These are phyloP conservation scores for Ariopsis seemanni DNA, from an alignment of 2,113 vertebrate species.

Conservation along the genomic window DNA sequence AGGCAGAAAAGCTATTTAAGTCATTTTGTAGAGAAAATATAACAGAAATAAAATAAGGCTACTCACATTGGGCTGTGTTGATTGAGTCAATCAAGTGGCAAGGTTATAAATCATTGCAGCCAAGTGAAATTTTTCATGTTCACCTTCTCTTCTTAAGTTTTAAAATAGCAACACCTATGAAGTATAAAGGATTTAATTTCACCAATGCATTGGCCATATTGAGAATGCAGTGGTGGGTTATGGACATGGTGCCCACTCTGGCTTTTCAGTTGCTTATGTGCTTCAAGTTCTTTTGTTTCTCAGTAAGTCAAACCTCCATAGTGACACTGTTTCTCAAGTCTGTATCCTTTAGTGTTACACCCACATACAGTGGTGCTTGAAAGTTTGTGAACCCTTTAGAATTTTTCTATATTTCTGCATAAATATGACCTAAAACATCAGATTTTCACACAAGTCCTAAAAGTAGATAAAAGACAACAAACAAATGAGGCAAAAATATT, in stretches of 20 bases:
- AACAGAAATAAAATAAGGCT: slow-evolving; percentile 20
- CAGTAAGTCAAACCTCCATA: background rate
- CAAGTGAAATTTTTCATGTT: background rate
- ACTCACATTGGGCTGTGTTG: background rate
- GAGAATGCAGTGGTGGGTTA: background rate
- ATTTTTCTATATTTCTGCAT: too few species aligned
- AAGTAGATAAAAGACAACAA: too few species aligned
- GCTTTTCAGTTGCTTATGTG: background rate
- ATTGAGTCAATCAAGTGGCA: slow-evolving; percentile 16
- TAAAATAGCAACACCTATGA: background rate
- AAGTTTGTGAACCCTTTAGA: too few species aligned
- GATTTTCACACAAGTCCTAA: too few species aligned
- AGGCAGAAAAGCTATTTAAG: slow-evolving; percentile 17
- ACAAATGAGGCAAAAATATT: too few species aligned
- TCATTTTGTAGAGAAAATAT: slow-evolving; percentile 16
- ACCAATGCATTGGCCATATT: background rate
- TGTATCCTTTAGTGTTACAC: slow-evolving; percentile 62
- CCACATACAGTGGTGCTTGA: slow-evolving; percentile 53
- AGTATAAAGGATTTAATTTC: background rate
- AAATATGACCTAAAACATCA: too few species aligned
- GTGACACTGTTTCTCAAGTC: slow-evolving; percentile 58
- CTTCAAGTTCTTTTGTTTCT: background rate
- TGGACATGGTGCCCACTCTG: slow-evolving; percentile 16
- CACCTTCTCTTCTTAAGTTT: background rate
- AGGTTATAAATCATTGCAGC: slow-evolving; percentile 28